Evolutionary conservation across 2,113 vertebrate genomes (phyloP).

Genomic region (Saguinus imperator): DNA sequence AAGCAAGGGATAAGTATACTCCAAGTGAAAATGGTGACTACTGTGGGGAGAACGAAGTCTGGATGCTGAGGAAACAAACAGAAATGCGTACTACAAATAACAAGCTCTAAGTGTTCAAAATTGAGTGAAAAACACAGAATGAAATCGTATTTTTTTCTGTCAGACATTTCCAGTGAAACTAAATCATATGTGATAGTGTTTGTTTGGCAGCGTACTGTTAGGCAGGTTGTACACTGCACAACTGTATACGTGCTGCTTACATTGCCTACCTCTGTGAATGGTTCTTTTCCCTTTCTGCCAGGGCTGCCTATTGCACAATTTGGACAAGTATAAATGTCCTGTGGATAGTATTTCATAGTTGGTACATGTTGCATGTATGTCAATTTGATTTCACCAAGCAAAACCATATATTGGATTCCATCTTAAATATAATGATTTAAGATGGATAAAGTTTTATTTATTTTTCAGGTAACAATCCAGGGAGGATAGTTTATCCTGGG

Average conservation of each 20-base stretch:
- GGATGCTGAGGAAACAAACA: background rate
- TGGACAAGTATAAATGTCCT: background rate
- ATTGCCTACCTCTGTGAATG: background rate
- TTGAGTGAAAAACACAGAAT: background rate
- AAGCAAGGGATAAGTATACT: no score
- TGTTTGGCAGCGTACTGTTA: no score
- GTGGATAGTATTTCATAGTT: background rate
- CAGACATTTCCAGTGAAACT: background rate
- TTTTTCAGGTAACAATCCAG: background rate
- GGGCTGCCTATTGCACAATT: background rate
- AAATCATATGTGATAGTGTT: background rate
- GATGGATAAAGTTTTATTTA: background rate
- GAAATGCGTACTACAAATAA: background rate
- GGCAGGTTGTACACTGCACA: background rate
- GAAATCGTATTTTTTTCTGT: background rate
- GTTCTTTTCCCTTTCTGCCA: background rate
- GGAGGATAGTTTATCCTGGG: no score
- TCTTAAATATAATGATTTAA: background rate
- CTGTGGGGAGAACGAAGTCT: background rate
- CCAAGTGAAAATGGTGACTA: accelerated
- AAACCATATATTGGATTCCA: background rate
- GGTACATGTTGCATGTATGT: background rate
- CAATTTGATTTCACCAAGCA: background rate
- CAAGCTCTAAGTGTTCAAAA: background rate
- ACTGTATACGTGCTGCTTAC: accelerated